Evolutionary conservation across 2,888 invertebrate genomes (phyloP).

Genomic region (Chouioia cunea): DNA sequence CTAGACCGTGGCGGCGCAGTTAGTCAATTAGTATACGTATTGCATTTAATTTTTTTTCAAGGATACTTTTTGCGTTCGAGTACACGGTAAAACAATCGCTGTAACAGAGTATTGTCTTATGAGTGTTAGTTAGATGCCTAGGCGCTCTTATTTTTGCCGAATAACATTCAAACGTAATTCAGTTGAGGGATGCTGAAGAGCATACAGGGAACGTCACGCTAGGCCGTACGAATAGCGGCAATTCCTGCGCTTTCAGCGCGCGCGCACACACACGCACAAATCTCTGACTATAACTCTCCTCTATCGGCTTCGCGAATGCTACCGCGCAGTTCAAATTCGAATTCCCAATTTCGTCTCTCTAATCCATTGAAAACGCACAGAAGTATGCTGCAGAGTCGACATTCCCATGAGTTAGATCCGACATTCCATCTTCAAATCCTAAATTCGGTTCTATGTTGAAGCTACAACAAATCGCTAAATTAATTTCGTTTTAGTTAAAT

Average conservation of each 20-base stretch:
- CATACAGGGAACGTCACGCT: slow-evolving; percentile 8
- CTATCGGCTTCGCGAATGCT: not conserved
- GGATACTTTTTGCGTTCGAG: too few species aligned
- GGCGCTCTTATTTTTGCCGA: slow-evolving; percentile 17
- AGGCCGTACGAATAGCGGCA: slow-evolving; percentile 23
- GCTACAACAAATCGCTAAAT: too few species aligned
- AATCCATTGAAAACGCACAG: slow-evolving; percentile 15
- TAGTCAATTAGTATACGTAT: too few species aligned
- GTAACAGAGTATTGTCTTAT: too few species aligned
- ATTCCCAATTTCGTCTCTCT: slow-evolving; percentile 19
- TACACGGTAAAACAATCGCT: too few species aligned
- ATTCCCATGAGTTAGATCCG: too few species aligned
- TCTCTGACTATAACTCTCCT: not conserved
- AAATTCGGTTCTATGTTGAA: too few species aligned
- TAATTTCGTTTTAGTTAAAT: too few species aligned
- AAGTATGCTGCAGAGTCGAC: not conserved
- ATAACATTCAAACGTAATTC: slow-evolving; percentile 36
- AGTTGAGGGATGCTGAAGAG: slow-evolving; percentile 11
- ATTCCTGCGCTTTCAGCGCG: not conserved
- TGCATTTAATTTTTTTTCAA: too few species aligned
- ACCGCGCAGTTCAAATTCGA: not conserved
- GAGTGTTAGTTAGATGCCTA: too few species aligned
- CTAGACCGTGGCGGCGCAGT: too few species aligned
- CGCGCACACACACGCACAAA: not conserved
- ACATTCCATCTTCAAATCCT: too few species aligned